Conservation (phyloP, 2,888 invertebrate genomes). For the Nezara viridula region DNA sequence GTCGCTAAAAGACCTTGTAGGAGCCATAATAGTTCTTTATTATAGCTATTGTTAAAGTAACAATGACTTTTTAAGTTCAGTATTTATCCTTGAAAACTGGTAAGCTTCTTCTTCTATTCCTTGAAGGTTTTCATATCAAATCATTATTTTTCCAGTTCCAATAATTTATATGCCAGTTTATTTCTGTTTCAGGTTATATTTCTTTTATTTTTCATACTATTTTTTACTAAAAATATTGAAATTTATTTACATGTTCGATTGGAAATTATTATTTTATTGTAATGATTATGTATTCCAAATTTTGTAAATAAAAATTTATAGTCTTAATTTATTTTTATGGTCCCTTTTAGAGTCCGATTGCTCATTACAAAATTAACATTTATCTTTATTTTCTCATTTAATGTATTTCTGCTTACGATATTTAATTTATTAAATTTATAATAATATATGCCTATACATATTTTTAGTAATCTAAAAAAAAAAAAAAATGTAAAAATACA, state of each 20-base stretch:
- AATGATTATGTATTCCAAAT: background rate
- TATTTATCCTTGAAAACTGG: constrained; percentile 25
- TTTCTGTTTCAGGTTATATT: background rate
- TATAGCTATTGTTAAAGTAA: constrained; percentile 33
- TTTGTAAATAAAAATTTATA: background rate
- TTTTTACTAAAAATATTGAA: background rate
- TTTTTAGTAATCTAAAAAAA: too few relatives aligned
- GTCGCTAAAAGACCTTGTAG: background rate
- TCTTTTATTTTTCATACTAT: too few relatives aligned
- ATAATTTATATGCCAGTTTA: background rate
- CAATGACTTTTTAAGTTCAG: constrained; percentile 10
- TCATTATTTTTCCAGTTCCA: background rate
- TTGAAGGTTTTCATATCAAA: background rate
- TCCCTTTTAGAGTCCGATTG: background rate
- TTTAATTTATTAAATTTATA: too few relatives aligned
- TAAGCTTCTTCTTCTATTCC: background rate
- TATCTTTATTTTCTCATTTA: too few relatives aligned
- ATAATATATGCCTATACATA: background rate
- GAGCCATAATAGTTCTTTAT: background rate
- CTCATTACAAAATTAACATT: too few relatives aligned
- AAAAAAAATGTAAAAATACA: too few relatives aligned
- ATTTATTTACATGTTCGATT: background rate
- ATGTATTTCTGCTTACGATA: too few relatives aligned
- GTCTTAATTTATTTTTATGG: background rate
- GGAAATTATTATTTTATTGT: background rate